These are phyloP conservation scores for Arenaria interpres DNA, from an alignment of 2,113 vertebrate species.

Conservation along the genomic window DNA sequence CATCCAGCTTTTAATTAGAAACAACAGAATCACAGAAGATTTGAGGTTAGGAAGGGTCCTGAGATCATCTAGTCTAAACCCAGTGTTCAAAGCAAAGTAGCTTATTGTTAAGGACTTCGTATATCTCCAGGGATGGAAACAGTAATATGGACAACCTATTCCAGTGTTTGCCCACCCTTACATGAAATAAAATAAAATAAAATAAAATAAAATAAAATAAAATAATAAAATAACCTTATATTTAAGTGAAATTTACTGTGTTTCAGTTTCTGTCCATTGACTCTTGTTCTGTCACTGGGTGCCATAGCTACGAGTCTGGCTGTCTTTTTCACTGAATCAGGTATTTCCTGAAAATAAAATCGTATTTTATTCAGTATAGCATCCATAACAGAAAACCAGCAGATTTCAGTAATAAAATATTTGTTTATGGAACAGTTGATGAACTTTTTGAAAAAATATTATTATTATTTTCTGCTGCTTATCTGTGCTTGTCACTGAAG, in stretches of 20 bases:
- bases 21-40: not conserved
- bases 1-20: not conserved
- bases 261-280: not conserved
- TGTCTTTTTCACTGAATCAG: not conserved
- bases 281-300: not conserved
- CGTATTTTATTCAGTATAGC: accelerated
- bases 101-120: not conserved
- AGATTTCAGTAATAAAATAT: not conserved
- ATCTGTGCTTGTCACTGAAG: not conserved
- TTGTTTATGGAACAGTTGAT: not conserved
- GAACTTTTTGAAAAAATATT: not conserved
- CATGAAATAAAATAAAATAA: not conserved
- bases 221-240: not conserved
- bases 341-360: not conserved
- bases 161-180: not conserved
- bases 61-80: not conserved
- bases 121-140: not conserved
- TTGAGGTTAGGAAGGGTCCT: not conserved
- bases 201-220: not conserved
- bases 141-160: not conserved
- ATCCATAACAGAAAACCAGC: not conserved
- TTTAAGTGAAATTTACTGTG: not conserved
- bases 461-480: not conserved
- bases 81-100: not conserved
- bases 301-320: not conserved